These are phyloP conservation scores for Musca vetustissima DNA, from an alignment of 1,140 invertebrate species.

Conservation along the genomic window DNA sequence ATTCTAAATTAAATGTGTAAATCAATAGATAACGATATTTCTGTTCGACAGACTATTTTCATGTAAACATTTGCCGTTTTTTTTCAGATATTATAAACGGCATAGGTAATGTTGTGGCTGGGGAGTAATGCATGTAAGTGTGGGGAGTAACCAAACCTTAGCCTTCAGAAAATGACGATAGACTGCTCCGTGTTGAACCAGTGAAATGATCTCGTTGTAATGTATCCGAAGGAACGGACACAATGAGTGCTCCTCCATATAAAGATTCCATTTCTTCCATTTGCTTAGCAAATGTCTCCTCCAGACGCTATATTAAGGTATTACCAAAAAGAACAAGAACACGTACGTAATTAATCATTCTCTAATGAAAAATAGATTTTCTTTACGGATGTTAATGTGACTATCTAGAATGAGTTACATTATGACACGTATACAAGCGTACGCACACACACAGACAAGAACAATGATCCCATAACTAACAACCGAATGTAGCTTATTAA, in stretches of 20 bases:
- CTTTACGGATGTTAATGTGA: no score
- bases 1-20: not conserved
- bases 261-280: slow-evolving; percentile 82
- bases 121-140: no score
- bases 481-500: no score
- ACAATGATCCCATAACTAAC: not conserved
- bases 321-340: slow-evolving; percentile 20
- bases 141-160: not conserved
- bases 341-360: not conserved
- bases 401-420: no score
- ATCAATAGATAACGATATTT: slow-evolving; percentile 19
- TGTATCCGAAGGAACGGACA: slow-evolving; percentile 64
- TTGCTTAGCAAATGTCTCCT: slow-evolving; percentile 82
- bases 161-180: slow-evolving; percentile 62
- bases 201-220: slow-evolving; percentile 59
- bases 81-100: not conserved
- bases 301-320: slow-evolving; percentile 66
- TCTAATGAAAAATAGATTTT: no score
- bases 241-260: slow-evolving; percentile 61
- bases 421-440: not conserved
- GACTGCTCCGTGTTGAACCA: slow-evolving; percentile 69
- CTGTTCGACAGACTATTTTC: slow-evolving; percentile 26
- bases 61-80: not conserved
- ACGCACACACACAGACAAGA: not conserved
- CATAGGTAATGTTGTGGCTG: not conserved